These are phyloP conservation scores for Cactoblastis cactorum DNA, from an alignment of 2,888 invertebrate species.

Conservation along the genomic window DNA sequence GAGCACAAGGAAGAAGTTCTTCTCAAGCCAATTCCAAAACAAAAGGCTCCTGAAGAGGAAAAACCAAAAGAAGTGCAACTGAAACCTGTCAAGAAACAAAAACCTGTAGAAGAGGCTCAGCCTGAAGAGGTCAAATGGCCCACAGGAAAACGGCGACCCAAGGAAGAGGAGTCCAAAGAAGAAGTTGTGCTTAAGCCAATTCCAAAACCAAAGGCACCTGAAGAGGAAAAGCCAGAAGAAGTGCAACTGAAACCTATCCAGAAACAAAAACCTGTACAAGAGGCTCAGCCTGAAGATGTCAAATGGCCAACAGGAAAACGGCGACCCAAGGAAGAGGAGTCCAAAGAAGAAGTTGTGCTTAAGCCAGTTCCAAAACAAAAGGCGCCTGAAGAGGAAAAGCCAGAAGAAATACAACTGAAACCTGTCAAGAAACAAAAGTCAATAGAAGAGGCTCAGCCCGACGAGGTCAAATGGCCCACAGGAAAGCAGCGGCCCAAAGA, in stretches of 20 bases:
- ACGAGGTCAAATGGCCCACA: conserved; percentile 30
- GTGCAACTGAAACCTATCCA: conserved; percentile 27
- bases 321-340: conserved; percentile 32
- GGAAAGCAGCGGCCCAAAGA: conserved; percentile 35
- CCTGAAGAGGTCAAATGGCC: conserved; percentile 48
- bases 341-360: conserved; percentile 38
- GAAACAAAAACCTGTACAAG: conserved; percentile 34
- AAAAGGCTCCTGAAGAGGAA: conserved; percentile 41
- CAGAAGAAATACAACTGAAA: conserved; percentile 24
- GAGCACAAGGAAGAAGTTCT: conserved; percentile 35
- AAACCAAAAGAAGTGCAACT: conserved; percentile 59
- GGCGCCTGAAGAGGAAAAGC: conserved; percentile 34
- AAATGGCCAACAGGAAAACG: conserved; percentile 30
- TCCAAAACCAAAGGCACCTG: conserved; percentile 25
- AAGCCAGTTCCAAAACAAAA: conserved; percentile 40
- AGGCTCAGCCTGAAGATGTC: conserved; percentile 47
- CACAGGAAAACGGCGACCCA: conserved; percentile 44
- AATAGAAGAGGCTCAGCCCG: conserved; percentile 37
- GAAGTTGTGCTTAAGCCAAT: conserved; percentile 69
- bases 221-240: conserved; percentile 56
- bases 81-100: conserved; percentile 42
- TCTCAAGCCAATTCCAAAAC: conserved; percentile 51
- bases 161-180: conserved; percentile 55
- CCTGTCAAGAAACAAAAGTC: conserved; percentile 42
- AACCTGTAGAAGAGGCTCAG: conserved; percentile 31